Base-by-base conservation (phyloP, 2,797 vertebrate species). In the Ataeniobius toweri region DNA sequence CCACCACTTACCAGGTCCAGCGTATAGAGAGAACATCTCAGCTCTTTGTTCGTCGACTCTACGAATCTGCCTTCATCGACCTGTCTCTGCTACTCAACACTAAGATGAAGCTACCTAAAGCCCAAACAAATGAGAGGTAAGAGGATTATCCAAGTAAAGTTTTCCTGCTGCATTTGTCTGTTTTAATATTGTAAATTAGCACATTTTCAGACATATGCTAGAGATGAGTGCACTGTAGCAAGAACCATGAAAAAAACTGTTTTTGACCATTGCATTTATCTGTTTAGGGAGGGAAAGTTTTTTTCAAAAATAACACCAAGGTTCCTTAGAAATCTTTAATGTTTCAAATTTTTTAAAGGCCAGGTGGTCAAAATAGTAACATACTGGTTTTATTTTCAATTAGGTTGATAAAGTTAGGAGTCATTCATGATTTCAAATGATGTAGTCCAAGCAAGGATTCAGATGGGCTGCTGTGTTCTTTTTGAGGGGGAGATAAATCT, bases 61-160 rank as follows among this genome's bases (percentile, higher is more conserved):
- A 96, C 50, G 96, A 96, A 88, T 95, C 96, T 3, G 94, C 94
- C 76, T 96, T 96, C 86, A 95, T 96, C 31, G 95, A 96, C 86
- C 90, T 95, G 75, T 96, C 96, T 75, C 83, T 96, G 83, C 87
- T 96, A 53, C 95, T 96, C 28, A 96, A 96, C 92, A 96, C 94
- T 41, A 96, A 95, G 85, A 95, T 95, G 92, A 96, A 95, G 85
- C 88, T 94, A 5, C 71, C 92, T 53, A 88, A 91, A 72, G 89
- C 91, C 6, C 79, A 51, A 73, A 95, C 89, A 84, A 86, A 91
- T 71, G 94, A 95, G 3, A 95, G 87, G 96, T 95, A 80, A 92
- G 87, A 70, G 9, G 8, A 0, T 1, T 70, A 22, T 22, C 63
- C 13, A 10, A 71, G 10, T 46, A 2, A 18, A 73, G 22, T 50